Conservation (phyloP, 1,140 invertebrate genomes). For the Cephus cinctus region DNA sequence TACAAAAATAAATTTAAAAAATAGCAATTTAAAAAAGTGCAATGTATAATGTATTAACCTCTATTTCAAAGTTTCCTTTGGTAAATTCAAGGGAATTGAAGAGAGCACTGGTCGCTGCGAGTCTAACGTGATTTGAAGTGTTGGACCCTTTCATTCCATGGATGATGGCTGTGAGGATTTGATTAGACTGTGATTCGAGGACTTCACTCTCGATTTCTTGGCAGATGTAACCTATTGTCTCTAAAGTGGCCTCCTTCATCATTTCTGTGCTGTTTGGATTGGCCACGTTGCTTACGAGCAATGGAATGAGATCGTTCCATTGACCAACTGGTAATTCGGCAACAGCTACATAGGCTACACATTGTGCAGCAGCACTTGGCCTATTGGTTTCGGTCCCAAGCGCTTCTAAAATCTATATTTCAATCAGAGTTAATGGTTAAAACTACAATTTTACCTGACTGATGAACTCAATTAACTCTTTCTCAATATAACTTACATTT, state of each 20-base stretch:
- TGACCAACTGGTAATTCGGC: constrained; percentile 86
- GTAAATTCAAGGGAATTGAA: constrained; percentile 99
- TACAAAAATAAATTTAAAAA: constrained; percentile 5
- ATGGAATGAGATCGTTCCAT: constrained; percentile 83
- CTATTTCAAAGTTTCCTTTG: constrained; percentile 96
- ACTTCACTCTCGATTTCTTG: constrained; percentile 88
- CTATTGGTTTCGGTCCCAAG: constrained; percentile 93
- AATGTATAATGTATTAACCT: constrained; percentile 57
- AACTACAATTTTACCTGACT: too few relatives aligned
- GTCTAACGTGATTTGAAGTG: constrained; percentile 79
- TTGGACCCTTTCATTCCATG: constrained; percentile 91
- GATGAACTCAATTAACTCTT: too few relatives aligned
- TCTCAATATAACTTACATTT: constrained; percentile 73
- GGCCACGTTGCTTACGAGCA: constrained; percentile 89
- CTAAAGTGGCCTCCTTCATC: constrained; percentile 93
- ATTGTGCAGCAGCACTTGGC: constrained; percentile 96
- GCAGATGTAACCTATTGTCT: constrained; percentile 90
- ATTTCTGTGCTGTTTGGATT: constrained; percentile 84
- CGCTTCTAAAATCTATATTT: constrained; percentile 87
- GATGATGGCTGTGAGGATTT: constrained; percentile 97
- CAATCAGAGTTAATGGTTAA: too few relatives aligned
- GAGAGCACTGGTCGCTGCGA: constrained; percentile 95
- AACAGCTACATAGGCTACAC: constrained; percentile 97
- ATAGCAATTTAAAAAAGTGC: too few relatives aligned
- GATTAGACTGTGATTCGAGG: constrained; percentile 87